Base-by-base conservation (phyloP, 2,888 invertebrate species). In the Oxycera nigricornis region DNA sequence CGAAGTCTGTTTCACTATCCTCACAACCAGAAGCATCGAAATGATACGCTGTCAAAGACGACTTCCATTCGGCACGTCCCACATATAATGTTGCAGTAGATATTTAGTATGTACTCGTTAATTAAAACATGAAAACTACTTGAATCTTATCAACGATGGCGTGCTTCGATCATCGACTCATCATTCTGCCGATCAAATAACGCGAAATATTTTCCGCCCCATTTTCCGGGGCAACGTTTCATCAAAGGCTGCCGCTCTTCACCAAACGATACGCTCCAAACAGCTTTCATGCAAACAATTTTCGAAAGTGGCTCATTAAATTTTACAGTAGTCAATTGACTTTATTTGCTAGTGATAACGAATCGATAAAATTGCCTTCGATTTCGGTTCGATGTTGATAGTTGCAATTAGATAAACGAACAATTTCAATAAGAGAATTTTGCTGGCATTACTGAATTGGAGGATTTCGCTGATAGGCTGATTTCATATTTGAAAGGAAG, bases 251-350 rank as follows among this genome's bases (percentile, higher is more conserved):
- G 55, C 70, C 70, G 70, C 52, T 35, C 70, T 1, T 20, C 14
- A 28, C 20, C 26, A 70, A 20, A 2, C 17, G 28, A 4, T 11
- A 14, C 9, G 31, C 22, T 17, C 30, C 50, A 70, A 52, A 50
- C 26, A 70, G 26, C 55, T 70, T 52, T 52, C 31, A 70, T 35
- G 70, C 24, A 30, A 70, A 31, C 70, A 20, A 9, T 68, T 52
- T 55, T 52, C 52, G 20, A 55, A 65, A 74, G 74, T 74, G 70
- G 68, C 70, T 76, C 72, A 76, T 76, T 76, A 73, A 76, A 70
- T 76, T 76, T 76, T 76, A 76, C 76, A 70, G 76, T 76, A 76
- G 76, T 76, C 76, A 76, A 76, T 76, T 74, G 73, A 76, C 73
- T 74, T 76, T 76, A 74, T 76, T 76, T 76, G 74, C 68, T 61